Conservation (phyloP, 2,888 invertebrate genomes). For the Euzetes globulus region DNA sequence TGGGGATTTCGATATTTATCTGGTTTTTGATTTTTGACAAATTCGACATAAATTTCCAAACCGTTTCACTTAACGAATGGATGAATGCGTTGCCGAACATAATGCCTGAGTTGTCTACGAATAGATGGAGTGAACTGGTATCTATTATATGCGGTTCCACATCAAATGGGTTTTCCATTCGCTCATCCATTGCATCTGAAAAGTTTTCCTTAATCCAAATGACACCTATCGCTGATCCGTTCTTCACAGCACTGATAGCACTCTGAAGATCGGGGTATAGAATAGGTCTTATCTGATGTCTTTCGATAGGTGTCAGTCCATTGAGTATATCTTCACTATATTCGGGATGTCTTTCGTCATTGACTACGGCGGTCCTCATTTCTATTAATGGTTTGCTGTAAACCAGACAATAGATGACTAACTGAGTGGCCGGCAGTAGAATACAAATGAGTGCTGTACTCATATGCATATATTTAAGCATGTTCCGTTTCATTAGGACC, state of each 20-base stretch:
- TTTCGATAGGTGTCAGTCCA: not conserved
- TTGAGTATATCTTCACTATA: conserved; percentile 21
- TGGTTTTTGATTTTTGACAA: not conserved
- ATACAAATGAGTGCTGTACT: conserved; percentile 19
- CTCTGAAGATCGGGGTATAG: not conserved
- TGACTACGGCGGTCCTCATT: conserved; percentile 3
- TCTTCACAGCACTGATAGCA: conserved; percentile 17
- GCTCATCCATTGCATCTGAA: conserved; percentile 20
- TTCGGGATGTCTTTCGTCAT: not conserved
- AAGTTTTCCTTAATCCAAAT: conserved; percentile 28
- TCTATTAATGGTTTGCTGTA: not conserved
- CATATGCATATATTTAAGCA: conserved; percentile 17
- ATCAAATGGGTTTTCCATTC: conserved; percentile 21
- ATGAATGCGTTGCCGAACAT: conserved; percentile 27
- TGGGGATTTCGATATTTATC: conserved; percentile 20
- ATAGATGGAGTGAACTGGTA: conserved; percentile 14
- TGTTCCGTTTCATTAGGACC: conserved; percentile 15
- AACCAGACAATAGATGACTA: conserved; percentile 31
- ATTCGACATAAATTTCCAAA: conserved; percentile 6
- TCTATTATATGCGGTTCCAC: conserved; percentile 9
- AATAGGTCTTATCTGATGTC: conserved; percentile 11
- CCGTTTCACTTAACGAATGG: conserved; percentile 17
- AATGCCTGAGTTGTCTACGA: conserved; percentile 21
- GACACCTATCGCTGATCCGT: conserved; percentile 25
- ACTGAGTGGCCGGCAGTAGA: conserved; percentile 29